Conservation (phyloP, 2,113 vertebrate genomes). For the Todiramphus chloris region DNA sequence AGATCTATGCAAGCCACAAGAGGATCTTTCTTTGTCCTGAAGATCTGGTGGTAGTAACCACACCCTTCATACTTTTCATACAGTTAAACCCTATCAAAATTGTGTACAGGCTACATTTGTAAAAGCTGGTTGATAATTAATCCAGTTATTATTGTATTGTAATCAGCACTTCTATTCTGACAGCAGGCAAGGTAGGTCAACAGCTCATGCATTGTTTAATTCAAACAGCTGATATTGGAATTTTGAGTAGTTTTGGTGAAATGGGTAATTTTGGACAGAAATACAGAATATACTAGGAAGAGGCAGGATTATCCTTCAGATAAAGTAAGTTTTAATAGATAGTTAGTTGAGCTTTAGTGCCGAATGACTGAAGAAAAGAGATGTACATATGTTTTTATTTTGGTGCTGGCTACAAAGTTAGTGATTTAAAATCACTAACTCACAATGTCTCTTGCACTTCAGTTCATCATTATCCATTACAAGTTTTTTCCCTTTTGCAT, state of each 20-base stretch:
- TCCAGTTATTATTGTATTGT: not conserved
- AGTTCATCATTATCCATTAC: not conserved
- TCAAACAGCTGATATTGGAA: not conserved
- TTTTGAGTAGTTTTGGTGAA: not conserved
- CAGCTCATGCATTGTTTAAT: not conserved
- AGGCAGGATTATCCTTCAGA: not conserved
- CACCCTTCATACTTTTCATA: not conserved
- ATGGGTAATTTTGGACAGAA: not conserved
- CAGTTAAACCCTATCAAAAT: not conserved
- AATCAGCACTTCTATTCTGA: not conserved
- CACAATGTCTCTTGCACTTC: not conserved
- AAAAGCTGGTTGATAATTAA: slow-evolving; percentile 18
- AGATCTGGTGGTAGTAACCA: not conserved
- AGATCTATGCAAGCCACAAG: not conserved
- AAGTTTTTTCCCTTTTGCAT: not conserved
- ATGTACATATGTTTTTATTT: not conserved
- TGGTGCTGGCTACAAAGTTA: not conserved
- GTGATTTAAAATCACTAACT: not conserved
- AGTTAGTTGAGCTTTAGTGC: not conserved
- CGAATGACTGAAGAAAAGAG: not conserved
- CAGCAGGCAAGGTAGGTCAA: not conserved
- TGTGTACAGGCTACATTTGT: not conserved
- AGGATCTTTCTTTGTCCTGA: not conserved
- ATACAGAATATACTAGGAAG: not conserved
- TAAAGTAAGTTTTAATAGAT: not conserved